Evolutionary conservation across 2,888 invertebrate genomes (phyloP).

Genomic region (Andricus quercusramuli): DNA sequence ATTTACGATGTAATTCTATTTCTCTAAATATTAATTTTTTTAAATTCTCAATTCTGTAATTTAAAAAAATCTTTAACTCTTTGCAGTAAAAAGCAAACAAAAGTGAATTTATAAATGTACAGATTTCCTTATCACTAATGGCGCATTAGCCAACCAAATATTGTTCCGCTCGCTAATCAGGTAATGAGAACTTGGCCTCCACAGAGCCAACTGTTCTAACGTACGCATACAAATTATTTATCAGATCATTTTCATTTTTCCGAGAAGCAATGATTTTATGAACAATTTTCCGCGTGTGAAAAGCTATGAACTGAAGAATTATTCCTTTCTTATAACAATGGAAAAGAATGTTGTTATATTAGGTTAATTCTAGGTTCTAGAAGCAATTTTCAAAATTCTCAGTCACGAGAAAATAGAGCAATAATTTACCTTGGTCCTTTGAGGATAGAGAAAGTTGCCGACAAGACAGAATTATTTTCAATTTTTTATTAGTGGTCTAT

Average conservation of each 20-base stretch:
- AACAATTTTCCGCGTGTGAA: background rate
- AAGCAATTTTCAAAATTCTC: background rate
- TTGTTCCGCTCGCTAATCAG: background rate
- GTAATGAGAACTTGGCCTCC: background rate
- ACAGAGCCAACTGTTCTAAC: background rate
- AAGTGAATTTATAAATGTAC: background rate
- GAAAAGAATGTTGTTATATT: no score
- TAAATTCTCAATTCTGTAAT: no score
- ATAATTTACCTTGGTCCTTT: background rate
- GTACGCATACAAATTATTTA: background rate
- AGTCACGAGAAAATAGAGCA: background rate
- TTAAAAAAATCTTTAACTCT: no score
- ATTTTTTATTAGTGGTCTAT: no score
- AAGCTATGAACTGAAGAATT: background rate
- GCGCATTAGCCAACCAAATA: background rate
- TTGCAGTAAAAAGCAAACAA: background rate
- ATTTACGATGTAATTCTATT: background rate
- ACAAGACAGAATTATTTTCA: no score
- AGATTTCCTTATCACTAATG: background rate
- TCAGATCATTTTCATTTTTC: background rate
- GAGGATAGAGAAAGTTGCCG: no score
- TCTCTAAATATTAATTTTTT: background rate
- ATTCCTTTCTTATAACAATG: background rate
- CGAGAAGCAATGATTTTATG: background rate
- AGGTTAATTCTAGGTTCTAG: no score